A percentile compares a stretch with the other conserved stretches of the same genome.
phyloP scores from a whole-genome alignment of 2,113 vertebrate genomes.

The Rhipidura dahli region DNA sequence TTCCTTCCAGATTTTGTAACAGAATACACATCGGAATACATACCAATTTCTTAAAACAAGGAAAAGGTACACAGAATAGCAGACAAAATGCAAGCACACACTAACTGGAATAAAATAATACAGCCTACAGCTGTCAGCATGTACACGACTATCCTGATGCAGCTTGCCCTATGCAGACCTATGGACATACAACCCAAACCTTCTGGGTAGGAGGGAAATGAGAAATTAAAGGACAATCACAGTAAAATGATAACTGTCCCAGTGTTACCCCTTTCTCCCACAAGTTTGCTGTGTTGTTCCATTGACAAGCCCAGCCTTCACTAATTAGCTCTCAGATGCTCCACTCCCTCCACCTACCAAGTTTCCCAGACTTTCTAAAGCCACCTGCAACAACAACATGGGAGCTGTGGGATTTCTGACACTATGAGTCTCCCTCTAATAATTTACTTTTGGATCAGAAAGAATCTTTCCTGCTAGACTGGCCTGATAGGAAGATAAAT shows the following conservation, averaged over 20 bases:
- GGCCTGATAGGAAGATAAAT: not conserved
- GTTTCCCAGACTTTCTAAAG: constrained; percentile 8
- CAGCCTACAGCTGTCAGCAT: not conserved
- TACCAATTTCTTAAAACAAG: not conserved
- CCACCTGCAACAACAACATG: constrained; percentile 38
- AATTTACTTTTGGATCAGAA: constrained; percentile 3
- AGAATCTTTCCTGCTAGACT: constrained; percentile 7
- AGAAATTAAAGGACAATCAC: not conserved
- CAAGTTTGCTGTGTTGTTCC: not conserved
- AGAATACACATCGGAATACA: not conserved
- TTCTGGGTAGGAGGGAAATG: not conserved
- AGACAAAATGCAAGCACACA: not conserved
- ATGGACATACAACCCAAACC: not conserved
- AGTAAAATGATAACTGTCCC: not conserved
- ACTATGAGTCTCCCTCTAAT: not conserved
- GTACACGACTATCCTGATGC: fast-evolving
- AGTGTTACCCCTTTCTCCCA: not conserved
- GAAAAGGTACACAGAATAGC: not conserved
- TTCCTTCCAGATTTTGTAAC: not conserved
- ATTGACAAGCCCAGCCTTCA: not conserved
- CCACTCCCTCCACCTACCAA: constrained; percentile 15
- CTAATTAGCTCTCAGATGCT: not conserved
- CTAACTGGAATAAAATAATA: not conserved
- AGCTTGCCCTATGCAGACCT: not conserved
- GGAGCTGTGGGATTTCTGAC: constrained; percentile 20